phyloP scores from a whole-genome alignment of 1,140 invertebrate species.

The Matsumurasca onukii region DNA sequence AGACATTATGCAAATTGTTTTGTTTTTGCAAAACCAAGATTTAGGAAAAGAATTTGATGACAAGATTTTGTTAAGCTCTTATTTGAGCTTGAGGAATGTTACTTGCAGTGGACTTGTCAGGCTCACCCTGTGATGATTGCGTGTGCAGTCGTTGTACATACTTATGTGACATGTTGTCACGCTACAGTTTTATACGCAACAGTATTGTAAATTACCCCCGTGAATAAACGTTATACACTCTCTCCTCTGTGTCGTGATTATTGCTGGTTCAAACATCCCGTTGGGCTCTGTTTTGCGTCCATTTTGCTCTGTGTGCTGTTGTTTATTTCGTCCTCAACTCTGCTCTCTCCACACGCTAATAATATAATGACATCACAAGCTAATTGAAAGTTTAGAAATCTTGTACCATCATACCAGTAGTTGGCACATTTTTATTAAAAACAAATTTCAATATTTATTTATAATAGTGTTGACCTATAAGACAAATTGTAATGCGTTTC shows the following conservation, averaged over 20 bases:
- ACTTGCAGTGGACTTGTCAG: not conserved
- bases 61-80: not conserved
- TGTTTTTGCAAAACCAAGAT: not conserved
- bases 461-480: too few species aligned
- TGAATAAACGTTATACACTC: conserved; percentile 41
- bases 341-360: too few species aligned
- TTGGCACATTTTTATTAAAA: too few species aligned
- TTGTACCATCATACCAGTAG: too few species aligned
- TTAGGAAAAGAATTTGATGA: not conserved
- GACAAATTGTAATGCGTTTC: too few species aligned
- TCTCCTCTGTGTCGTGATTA: conserved; percentile 37
- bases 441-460: too few species aligned
- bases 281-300: conserved; percentile 63
- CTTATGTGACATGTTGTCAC: conserved; percentile 41
- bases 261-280: conserved; percentile 38
- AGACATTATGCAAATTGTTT: not conserved
- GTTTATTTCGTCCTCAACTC: conserved; percentile 52
- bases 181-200: not conserved
- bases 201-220: conserved; percentile 2
- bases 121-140: not conserved
- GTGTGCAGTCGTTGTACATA: conserved; percentile 22
- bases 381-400: too few species aligned
- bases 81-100: not conserved
- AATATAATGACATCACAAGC: too few species aligned
- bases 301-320: conserved; percentile 57